Evolutionary conservation across 1,140 invertebrate genomes (phyloP).

Genomic region (Lasioglossum albipes): DNA sequence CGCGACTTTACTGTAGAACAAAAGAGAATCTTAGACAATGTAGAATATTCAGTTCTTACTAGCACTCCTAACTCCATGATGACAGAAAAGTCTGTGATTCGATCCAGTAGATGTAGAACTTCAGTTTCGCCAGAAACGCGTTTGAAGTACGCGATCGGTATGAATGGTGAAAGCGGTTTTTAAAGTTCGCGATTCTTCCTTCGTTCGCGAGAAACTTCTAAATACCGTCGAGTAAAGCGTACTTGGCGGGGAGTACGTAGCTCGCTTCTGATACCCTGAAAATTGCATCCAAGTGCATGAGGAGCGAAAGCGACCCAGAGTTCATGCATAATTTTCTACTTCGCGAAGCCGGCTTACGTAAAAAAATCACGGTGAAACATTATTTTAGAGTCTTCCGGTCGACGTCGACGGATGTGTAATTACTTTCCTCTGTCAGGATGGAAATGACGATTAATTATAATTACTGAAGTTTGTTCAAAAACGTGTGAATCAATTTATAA

Average conservation of each 20-base stretch:
- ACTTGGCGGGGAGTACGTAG: neutral
- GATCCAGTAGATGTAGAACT: no score
- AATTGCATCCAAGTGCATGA: neutral
- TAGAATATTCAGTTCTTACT: no score
- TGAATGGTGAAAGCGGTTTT: neutral
- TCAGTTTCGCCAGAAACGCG: neutral
- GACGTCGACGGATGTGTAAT: no score
- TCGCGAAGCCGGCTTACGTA: neutral
- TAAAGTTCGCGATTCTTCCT: neutral
- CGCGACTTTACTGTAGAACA: no score
- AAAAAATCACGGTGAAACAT: neutral
- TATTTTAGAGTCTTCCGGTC: neutral
- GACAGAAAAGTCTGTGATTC: no score
- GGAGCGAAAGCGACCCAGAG: neutral
- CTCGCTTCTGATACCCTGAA: constrained; percentile 2
- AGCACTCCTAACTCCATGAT: no score
- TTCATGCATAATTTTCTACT: constrained; percentile 5
- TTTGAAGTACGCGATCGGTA: neutral
- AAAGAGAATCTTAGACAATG: no score
- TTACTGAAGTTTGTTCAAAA: no score
- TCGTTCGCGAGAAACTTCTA: neutral
- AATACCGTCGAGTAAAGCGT: neutral
- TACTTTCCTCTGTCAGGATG: no score
- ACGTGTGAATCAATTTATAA: no score
- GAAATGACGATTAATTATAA: no score